Percentiles rank a stretch among this genome's conserved stretches.
Conservation (phyloP, 1,140 invertebrate genomes). For the Calycopis cecrops region DNA sequence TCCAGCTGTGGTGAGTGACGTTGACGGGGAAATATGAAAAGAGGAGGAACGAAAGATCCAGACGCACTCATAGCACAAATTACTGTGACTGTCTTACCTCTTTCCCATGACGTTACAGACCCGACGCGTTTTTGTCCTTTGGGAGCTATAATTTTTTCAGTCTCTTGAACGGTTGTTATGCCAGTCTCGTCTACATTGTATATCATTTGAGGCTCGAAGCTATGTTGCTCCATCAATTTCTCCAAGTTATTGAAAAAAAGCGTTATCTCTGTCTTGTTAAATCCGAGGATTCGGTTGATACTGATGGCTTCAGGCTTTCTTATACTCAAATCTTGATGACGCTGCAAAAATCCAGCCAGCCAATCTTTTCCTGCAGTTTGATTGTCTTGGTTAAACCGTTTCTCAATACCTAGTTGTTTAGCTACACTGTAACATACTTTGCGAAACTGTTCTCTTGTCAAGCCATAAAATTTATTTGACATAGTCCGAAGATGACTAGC, state of each 20-base stretch:
- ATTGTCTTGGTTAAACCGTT: constrained; percentile 2
- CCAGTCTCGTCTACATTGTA: constrained; percentile 25
- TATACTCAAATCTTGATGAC: constrained; percentile 15
- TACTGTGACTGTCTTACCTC: constrained; percentile 23
- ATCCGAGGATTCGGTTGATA: constrained; percentile 22
- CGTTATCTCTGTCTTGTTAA: constrained; percentile 22
- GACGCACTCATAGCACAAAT: constrained; percentile 28
- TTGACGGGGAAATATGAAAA: constrained; percentile 27
- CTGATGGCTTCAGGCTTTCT: constrained; percentile 21
- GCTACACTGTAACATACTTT: constrained; percentile 3
- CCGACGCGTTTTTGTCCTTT: constrained; percentile 25
- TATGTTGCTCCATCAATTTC: constrained; percentile 9
- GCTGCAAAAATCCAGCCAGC: constrained; percentile 10
- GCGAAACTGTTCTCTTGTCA: constrained; percentile 1
- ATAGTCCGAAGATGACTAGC: background rate
- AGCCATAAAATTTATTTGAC: background rate
- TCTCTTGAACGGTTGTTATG: constrained; percentile 13
- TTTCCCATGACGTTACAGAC: constrained; percentile 21
- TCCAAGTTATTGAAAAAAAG: constrained; percentile 21
- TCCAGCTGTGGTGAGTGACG: constrained; percentile 19
- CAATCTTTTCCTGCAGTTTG: constrained; percentile 21
- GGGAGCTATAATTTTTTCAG: constrained; percentile 22
- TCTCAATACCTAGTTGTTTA: background rate
- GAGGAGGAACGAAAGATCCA: constrained; percentile 22
- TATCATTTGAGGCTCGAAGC: constrained; percentile 12